Percentiles rank a stretch among this genome's conserved stretches.
Evolutionary conservation across 23 tunicate species (phyloP).

Genomic region (Diplosoma virens): DNA sequence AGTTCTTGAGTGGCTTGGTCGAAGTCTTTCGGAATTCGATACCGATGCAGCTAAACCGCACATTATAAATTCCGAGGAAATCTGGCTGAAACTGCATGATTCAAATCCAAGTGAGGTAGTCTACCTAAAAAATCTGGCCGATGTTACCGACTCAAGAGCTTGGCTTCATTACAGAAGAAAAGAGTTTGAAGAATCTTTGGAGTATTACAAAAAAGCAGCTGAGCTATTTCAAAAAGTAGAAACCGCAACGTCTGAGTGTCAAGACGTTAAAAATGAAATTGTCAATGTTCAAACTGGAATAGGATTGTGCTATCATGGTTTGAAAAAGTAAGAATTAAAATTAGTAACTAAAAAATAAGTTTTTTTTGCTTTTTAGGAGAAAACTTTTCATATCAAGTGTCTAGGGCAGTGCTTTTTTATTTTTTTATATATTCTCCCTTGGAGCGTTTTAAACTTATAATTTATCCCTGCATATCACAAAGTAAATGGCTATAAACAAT

Average conservation of each 20-base stretch:
- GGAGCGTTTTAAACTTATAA: too few relatives aligned
- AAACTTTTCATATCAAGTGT: too few relatives aligned
- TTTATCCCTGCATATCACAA: too few relatives aligned
- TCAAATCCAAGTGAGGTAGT: background rate
- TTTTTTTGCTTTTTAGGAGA: too few relatives aligned
- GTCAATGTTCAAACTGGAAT: background rate
- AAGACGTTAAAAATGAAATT: background rate
- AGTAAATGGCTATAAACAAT: too few relatives aligned
- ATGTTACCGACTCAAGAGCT: background rate
- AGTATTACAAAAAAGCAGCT: background rate
- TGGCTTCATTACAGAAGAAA: background rate
- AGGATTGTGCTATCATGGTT: background rate
- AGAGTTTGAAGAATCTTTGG: background rate
- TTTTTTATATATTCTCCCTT: too few relatives aligned
- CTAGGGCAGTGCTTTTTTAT: too few relatives aligned
- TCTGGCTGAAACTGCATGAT: background rate
- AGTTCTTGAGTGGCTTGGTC: background rate
- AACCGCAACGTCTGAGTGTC: background rate
- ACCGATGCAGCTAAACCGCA: background rate
- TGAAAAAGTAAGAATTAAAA: constrained; percentile 6
- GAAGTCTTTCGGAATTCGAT: background rate
- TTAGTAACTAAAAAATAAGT: too few relatives aligned
- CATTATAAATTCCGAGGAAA: background rate
- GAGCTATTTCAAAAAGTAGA: background rate
- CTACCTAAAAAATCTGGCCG: background rate